Base-by-base conservation (phyloP, 1,140 invertebrate species). In the Drosophila cardini region DNA sequence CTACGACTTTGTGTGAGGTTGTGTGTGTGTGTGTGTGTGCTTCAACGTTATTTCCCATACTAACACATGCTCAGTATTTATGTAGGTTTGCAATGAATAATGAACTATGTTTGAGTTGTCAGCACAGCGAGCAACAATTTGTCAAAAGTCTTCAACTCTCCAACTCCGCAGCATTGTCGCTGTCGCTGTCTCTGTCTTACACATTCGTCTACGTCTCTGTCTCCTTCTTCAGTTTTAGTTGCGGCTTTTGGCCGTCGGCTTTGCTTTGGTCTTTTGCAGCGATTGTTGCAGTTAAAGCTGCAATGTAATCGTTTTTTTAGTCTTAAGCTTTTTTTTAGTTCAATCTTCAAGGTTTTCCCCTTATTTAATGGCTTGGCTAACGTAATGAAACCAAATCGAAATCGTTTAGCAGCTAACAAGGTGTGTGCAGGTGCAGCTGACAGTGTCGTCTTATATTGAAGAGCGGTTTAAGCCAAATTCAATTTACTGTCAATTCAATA, bases 121-220 rank as follows among this genome's bases (percentile, higher is more conserved):
- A 89, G 67, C 84, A 58, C 70, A 76, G 55, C 71, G 57, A 74
- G 63, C 78, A 89, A 87, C 80, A 87, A 87, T 87, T 87, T 87
- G 84, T 87, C 84, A 87, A 89, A 69, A 78, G 76, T 87, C 72
- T 78, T 75, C 56, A 46, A 26, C 3, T 26, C 18, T 26, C n/a
- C 60, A 13, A 36, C 18, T 18, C 46, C 46, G 30, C 8, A 21
- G 30, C 15, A 21, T 5, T n/a, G 18, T 13, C 8, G 30, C 26
- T 15, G 10, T 16, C 13, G 15, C 30, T 43, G 52, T 71, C 62
- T 70, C 68, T 68, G 57, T 64, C 72, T 60, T 62, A n/a, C 38
- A 26, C 21, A 3, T 26, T 26, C 21, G 21, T 26, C 21, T 26
- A 4, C 21, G 4, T 26, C 21, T 46, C 4, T 6, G 4, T 32